phyloP scores from a whole-genome alignment of 2,888 invertebrate genomes.

The Parnassius smintheus region DNA sequence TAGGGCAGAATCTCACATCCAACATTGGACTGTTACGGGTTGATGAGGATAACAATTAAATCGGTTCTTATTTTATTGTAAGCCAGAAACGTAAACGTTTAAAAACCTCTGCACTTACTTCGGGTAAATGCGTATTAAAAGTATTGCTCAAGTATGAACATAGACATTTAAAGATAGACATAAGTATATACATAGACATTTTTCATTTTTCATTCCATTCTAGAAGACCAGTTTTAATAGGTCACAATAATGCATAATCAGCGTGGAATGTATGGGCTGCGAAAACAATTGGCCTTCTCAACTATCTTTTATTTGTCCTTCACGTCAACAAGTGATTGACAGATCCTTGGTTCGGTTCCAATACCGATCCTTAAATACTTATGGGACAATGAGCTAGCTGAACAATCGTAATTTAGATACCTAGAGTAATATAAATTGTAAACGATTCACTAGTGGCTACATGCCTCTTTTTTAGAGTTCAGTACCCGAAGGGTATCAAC shows the following conservation, averaged over 20 bases:
- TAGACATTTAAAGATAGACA: too few species aligned
- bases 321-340: slow-evolving; percentile 1
- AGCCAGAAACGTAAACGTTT: not conserved
- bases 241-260: slow-evolving; percentile 22
- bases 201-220: slow-evolving; percentile 10
- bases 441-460: too few species aligned
- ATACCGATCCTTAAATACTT: too few species aligned
- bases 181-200: not conserved
- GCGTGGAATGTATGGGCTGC: slow-evolving; percentile 1
- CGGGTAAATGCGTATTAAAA: slow-evolving; percentile 9
- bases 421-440: too few species aligned
- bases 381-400: too few species aligned
- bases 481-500: too few species aligned
- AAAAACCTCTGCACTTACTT: not conserved
- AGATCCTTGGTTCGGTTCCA: not conserved
- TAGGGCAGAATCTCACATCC: too few species aligned
- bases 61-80: too few species aligned
- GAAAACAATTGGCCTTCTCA: slow-evolving; percentile 16
- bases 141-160: slow-evolving; percentile 1
- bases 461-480: too few species aligned
- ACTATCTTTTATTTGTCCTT: slow-evolving; percentile 1
- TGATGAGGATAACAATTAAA: too few species aligned
- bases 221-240: slow-evolving; percentile 24
- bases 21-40: too few species aligned
- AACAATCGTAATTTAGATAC: too few species aligned